phyloP scores from a whole-genome alignment of 2,888 invertebrate species.

The Scaptomyza caliginosa region DNA sequence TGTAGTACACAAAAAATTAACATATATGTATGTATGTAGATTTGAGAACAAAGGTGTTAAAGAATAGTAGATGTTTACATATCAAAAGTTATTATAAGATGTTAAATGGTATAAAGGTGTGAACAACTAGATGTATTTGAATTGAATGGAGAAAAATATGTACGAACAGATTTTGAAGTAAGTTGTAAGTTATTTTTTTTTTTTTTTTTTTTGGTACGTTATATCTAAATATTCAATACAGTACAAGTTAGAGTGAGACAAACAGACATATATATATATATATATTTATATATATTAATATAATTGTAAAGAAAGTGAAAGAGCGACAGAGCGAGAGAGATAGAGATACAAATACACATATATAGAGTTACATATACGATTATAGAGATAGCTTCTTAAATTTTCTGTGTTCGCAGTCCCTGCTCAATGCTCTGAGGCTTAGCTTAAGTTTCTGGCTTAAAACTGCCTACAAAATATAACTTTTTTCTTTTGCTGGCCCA shows the following conservation, averaged over 20 bases:
- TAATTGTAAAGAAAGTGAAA: conserved; percentile 5
- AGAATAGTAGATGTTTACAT: conserved; percentile 36
- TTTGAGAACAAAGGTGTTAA: conserved; percentile 19
- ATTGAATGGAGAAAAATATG: conserved; percentile 66
- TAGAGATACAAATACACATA: background rate
- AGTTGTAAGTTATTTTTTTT: conserved; percentile 42
- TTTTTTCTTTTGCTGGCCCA: background rate
- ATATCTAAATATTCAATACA: conserved; percentile 72
- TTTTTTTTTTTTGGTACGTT: conserved; percentile 34
- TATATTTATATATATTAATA: conserved; percentile 5
- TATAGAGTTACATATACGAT: conserved; percentile 14
- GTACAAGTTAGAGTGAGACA: conserved; percentile 68
- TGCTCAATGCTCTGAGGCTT: conserved; percentile 20
- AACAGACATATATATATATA: conserved; percentile 48
- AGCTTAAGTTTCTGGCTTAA: conserved; percentile 19
- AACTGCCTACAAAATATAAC: conserved; percentile 1
- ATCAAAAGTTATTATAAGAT: conserved; percentile 47
- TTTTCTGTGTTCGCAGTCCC: background rate
- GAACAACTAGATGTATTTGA: conserved; percentile 70
- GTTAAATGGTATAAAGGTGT: conserved; percentile 54
- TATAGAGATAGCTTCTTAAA: conserved; percentile 7
- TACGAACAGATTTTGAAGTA: conserved; percentile 64
- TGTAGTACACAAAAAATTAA: conserved; percentile 53
- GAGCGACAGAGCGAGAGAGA: background rate
- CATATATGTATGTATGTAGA: conserved; percentile 4